Percentiles rank a stretch among this genome's conserved stretches.
These are phyloP conservation scores for Muscicapa striata DNA, from an alignment of 2,797 vertebrate species.

Conservation along the genomic window DNA sequence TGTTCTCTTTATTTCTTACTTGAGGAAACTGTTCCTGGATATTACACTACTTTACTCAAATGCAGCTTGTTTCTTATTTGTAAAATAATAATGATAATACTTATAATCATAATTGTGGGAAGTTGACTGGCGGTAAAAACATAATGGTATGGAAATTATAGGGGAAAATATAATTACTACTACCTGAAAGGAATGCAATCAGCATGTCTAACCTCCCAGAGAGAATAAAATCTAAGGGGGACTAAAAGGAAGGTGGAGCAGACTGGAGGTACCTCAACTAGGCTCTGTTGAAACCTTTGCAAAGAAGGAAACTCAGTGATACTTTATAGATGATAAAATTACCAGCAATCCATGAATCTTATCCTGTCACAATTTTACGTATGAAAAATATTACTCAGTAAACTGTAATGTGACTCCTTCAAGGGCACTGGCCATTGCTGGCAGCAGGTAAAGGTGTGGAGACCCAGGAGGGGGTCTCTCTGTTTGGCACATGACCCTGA, in stretches of 20 bases:
- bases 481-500: neutral
- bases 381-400: neutral
- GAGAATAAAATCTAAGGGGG: neutral
- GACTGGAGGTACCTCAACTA: neutral
- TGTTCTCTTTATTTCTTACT: neutral
- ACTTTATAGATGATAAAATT: neutral
- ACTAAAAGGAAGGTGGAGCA: neutral
- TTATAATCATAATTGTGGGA: neutral
- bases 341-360: neutral
- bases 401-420: neutral
- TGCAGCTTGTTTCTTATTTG: neutral
- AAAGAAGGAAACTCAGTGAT: neutral
- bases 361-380: neutral
- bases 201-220: neutral
- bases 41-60: neutral
- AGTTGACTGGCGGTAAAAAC: neutral
- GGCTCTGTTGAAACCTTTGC: neutral
- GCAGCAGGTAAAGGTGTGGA: neutral
- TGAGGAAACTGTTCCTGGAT: neutral
- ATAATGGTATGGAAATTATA: neutral
- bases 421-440: neutral
- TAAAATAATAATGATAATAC: neutral
- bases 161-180: neutral
- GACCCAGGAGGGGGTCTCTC: neutral
- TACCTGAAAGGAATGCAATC: neutral